Base-by-base conservation (phyloP, 2,113 vertebrate genomes). In the Ciconia maguari region DNA sequence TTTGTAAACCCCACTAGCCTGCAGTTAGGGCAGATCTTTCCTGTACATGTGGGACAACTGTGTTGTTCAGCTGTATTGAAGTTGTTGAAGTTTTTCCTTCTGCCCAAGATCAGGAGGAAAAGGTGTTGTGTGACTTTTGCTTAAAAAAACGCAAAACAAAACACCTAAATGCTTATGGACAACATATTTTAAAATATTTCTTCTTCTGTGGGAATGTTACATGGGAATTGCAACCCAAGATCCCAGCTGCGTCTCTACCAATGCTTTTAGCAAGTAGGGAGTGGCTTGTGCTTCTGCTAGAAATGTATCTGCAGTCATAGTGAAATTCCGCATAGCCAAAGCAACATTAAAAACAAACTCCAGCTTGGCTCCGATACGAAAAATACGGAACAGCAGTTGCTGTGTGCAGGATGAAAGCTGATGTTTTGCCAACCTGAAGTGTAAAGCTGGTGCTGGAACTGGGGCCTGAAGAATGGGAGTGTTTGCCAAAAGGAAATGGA, bases 401-500 rank as follows among this genome's bases (percentile, higher is more conserved):
- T 95, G 91, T 93, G 91, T 95, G 94, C 92, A 90, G 92, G 93
- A 86, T 87, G 82, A 76, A 93, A 95, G 83, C 95, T 96, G 96
- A 94, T 85, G 94, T 96, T 96, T 97, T 97, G 96, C 97, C 96
- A 97, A 72, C 90, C 93, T 94, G 95, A 97, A 97, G 96, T 96
- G 97, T 97, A 96, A 97, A 97, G 95, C 96, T 95, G 87, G 66
- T 96, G 96, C 92, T 96, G 96, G 96, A 97, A 96, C 95, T 83
- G 71, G 64, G 92, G 90, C 93, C 88, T 87, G 90, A 96, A 96
- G 90, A 96, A 97, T 93, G 94, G 93, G 61, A 89, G 82, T 2
- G 75, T 93, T 95, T 97, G 97, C 96, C 96, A 96, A 96, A 96
- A 97, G 96, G 94, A 97, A 97, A 96, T 97, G 95, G 93, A 97